Percentiles rank a stretch among this genome's conserved stretches.
Evolutionary conservation across 2,888 invertebrate species (phyloP).

Genomic region (Galerucella nymphaeae): DNA sequence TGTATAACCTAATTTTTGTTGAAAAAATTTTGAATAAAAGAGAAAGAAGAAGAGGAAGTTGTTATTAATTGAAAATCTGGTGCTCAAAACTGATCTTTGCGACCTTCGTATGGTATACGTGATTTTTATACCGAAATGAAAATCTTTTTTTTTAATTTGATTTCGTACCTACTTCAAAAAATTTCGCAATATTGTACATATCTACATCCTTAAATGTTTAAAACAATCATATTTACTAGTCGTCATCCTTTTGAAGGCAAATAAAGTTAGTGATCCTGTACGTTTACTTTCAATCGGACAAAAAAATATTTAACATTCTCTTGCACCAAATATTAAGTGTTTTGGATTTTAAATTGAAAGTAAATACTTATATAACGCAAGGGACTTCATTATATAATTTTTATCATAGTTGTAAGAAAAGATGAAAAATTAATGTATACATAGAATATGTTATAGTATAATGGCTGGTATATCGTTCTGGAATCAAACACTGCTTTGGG

Average conservation of each 20-base stretch:
- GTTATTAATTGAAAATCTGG: no score
- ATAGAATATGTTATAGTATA: conserved; percentile 28
- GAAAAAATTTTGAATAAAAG: no score
- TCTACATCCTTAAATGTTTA: conserved; percentile 52
- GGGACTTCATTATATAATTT: conserved; percentile 24
- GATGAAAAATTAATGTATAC: conserved; percentile 31
- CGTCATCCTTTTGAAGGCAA: conserved; percentile 49
- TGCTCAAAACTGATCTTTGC: no score
- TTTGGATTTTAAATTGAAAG: not conserved
- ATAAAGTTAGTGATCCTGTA: conserved; percentile 28
- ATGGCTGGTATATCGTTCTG: conserved; percentile 25
- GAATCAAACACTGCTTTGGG: conserved; percentile 1
- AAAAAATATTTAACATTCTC: not conserved
- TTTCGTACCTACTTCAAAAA: conserved; percentile 2
- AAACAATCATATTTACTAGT: conserved; percentile 59
- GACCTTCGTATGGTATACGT: no score
- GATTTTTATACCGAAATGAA: no score
- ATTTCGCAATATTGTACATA: conserved; percentile 49
- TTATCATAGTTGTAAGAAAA: conserved; percentile 26
- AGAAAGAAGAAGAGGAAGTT: no score
- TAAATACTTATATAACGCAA: not conserved
- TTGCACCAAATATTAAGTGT: not conserved
- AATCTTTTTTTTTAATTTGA: conserved; percentile 10
- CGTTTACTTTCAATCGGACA: not conserved
- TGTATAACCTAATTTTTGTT: no score